Evolutionary conservation across 1,140 invertebrate species (phyloP), one percentile per base, ranked within the genome.

Genomic region (Drosophila lacteicornis): DNA sequence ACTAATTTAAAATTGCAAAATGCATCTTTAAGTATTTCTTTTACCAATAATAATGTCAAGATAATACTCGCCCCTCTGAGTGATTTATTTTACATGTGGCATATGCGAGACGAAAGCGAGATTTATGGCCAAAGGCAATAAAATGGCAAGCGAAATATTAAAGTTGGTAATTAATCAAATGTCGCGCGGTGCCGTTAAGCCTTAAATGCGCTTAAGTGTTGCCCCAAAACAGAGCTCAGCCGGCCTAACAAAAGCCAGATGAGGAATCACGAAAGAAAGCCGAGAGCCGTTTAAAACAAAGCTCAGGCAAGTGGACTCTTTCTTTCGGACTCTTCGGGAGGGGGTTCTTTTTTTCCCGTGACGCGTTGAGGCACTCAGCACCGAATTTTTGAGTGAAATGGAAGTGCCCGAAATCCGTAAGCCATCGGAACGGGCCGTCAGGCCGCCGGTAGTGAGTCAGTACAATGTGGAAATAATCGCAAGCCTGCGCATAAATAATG

Each of bases 401-500:
- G 65, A 88, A 79, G 83, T 87, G 80, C 75, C 67, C 66, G 76
- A 73, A 83, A 88, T 85, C 79, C 61, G 71, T 77, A 69, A 68
- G 49, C 61, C 69, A 59, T 68, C 74, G 38, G 47, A 33, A 46
- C 46, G 43, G 27, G 27, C 27, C 30, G 30, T 49, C 61, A 46
- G 30, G 30, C 46, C 30, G 40, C 43, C 42, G 46, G 22, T 42
- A 53, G 60, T 81, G 79, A 82, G 73, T 82, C 79, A 82, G 79
- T 67, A 22, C 13, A 66, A 85, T 90, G 85, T 80, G 85, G 68
- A 90, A 90, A 90, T 90, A 90, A 91, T 90, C 86, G 86, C 86
- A 82, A 91, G 75, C 75, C 78, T 63, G 86, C 68, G 81, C 85
- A 90, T 90, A 90, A 90, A 85, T 90, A 90, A 90, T 90, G 85